Conservation (phyloP, 2,797 vertebrate genomes). For the Moxostoma hubbsi region DNA sequence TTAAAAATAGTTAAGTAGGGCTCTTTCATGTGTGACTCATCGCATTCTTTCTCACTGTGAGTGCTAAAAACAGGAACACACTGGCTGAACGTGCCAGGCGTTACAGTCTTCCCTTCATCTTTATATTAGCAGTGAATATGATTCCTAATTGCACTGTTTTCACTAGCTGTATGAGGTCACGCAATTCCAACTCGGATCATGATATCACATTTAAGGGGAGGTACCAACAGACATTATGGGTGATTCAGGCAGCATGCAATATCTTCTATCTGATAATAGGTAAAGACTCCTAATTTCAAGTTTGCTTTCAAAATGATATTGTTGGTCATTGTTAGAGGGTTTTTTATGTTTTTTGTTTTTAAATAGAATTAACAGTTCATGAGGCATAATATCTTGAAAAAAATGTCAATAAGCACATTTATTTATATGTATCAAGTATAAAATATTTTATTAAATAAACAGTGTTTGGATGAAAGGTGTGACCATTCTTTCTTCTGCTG, state of each 20-base stretch:
- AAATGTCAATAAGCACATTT: too few relatives aligned
- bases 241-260: too few relatives aligned
- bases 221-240: constrained; percentile 3
- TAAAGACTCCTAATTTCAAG: neutral
- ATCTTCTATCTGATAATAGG: neutral
- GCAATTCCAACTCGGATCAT: too few relatives aligned
- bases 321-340: neutral
- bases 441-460: too few relatives aligned
- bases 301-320: neutral
- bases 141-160: constrained; percentile 17
- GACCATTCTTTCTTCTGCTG: too few relatives aligned
- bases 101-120: constrained; percentile 19
- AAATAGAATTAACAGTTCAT: too few relatives aligned
- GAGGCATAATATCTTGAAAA: too few relatives aligned
- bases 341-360: too few relatives aligned
- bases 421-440: too few relatives aligned
- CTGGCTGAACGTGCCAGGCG: constrained; percentile 27
- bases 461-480: too few relatives aligned
- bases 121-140: constrained; percentile 7
- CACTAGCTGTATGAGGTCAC: neutral
- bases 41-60: constrained; percentile 36
- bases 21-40: constrained; percentile 53
- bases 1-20: constrained; percentile 50
- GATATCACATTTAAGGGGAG: constrained; percentile 17
- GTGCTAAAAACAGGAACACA: constrained; percentile 48